Percentiles rank a stretch among this genome's conserved stretches.
Evolutionary conservation across 1,140 invertebrate species (phyloP).

Genomic region (Homalodisca vitripennis): DNA sequence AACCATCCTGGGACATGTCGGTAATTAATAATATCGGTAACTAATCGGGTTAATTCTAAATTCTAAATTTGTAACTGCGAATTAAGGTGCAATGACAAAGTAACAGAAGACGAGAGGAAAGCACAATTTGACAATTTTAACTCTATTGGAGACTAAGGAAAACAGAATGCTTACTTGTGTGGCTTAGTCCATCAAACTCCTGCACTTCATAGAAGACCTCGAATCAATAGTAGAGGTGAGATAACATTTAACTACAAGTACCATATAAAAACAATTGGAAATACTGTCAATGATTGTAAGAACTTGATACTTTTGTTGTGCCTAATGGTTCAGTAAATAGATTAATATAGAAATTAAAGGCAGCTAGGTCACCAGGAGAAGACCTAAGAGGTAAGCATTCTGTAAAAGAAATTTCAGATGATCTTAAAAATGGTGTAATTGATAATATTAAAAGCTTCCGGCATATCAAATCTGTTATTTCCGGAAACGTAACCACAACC

Average conservation of each 20-base stretch:
- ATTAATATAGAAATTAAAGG: slow-evolving; percentile 26
- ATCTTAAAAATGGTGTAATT: slow-evolving; percentile 21
- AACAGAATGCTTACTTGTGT: slow-evolving; percentile 13
- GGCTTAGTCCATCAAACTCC: slow-evolving; percentile 6
- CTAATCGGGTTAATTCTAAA: no score
- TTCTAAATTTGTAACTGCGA: no score
- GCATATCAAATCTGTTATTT: slow-evolving; percentile 32
- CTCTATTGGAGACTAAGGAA: background rate
- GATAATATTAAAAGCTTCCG: slow-evolving; percentile 34
- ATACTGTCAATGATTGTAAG: slow-evolving; percentile 33
- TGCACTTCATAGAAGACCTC: background rate
- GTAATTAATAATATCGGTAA: no score
- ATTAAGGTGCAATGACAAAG: background rate
- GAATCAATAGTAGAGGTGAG: background rate
- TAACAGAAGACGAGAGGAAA: background rate
- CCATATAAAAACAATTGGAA: slow-evolving; percentile 1
- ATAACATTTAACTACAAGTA: slow-evolving; percentile 4
- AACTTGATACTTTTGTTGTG: slow-evolving; percentile 31
- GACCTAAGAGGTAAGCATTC: slow-evolving; percentile 30
- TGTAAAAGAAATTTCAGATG: slow-evolving; percentile 31
- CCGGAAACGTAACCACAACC: slow-evolving; percentile 32
- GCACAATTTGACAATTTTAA: background rate
- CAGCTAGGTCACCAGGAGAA: slow-evolving; percentile 23
- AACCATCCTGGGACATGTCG: no score
- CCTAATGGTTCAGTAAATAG: slow-evolving; percentile 27